A percentile compares a stretch with the other conserved stretches of the same genome.
phyloP scores from a whole-genome alignment of 2,113 vertebrate species.

The Mustelus asterias region DNA sequence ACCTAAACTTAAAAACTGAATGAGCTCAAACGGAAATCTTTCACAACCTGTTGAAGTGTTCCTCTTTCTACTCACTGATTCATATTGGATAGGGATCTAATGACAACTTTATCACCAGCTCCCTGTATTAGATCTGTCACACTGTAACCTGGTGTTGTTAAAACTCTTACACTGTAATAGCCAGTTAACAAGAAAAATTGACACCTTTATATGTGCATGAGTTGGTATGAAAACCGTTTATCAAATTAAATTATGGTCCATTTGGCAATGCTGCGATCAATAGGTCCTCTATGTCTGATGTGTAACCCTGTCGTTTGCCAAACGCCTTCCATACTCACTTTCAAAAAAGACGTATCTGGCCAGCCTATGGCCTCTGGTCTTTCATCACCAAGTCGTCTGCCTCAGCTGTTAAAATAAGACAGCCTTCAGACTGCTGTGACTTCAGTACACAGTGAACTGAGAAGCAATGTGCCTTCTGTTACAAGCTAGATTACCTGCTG shows the following conservation, averaged over 20 bases:
- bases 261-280: background rate
- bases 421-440: background rate
- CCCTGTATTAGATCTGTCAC: background rate
- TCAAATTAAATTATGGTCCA: background rate
- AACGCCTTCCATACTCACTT: background rate
- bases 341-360: background rate
- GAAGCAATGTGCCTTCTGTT: background rate
- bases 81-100: background rate
- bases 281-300: background rate
- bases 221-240: background rate
- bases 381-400: background rate
- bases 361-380: background rate
- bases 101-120: background rate
- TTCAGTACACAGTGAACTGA: background rate
- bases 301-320: background rate
- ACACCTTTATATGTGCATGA: background rate
- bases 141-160: no score
- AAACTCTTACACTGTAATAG: background rate
- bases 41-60: background rate
- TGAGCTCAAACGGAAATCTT: background rate
- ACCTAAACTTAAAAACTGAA: background rate
- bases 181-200: background rate
- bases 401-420: conserved; percentile 15
- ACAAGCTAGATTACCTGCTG: conserved; percentile 6
- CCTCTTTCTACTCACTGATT: background rate